Evolutionary conservation across 2,888 invertebrate species (phyloP), one percentile per base, ranked within the genome.

Genomic region (Chaetogeoica ovagalla): DNA sequence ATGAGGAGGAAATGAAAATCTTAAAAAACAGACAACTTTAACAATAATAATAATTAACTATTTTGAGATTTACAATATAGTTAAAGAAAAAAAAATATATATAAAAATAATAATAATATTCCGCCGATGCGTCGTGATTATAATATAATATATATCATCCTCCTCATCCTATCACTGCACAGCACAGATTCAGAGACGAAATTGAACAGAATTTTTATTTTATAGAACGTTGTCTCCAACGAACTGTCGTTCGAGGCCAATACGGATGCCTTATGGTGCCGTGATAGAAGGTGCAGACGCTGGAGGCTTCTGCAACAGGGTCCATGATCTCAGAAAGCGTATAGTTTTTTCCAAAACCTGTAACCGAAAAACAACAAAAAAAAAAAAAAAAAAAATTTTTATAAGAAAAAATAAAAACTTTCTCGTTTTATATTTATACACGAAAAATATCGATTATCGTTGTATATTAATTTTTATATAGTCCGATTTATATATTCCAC

Each of bases 161-260:
- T 75, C 21, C 63, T 43, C n/a, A 39, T 60, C 63, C 19, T 52
- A 30, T 30, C 30, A 30, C 30, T 30, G 30, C 39, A n/a, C n/a
- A n/a, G n/a, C 30, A 30, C 2, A 30, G 79, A 55, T 39, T 21
- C 62, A 37, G 17, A 23, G 63, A 79, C 15, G 37, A 63, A 70
- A 48, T 68, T 63, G 70, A 70, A 70, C 62, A 37, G 55, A 69
- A 62, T 55, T 39, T 23, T 55, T 30, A 52, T 63, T 55, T 69
- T 70, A 8, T 48, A 11, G 19, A 63, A 60, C 60, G 37, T 71
- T 39, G 79, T 8, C 23, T 79, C 79, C 79, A 79, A n/a, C 79
- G 79, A 19, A 79, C 79, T 37, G 79, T 79, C 19, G 79, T 79
- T 63, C 63, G 79, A 79, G 79, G 79, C 79, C 79, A 79, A 39